These are phyloP conservation scores for Acropternis orthonyx DNA, from an alignment of 2,797 vertebrate genomes.

Conservation along the genomic window DNA sequence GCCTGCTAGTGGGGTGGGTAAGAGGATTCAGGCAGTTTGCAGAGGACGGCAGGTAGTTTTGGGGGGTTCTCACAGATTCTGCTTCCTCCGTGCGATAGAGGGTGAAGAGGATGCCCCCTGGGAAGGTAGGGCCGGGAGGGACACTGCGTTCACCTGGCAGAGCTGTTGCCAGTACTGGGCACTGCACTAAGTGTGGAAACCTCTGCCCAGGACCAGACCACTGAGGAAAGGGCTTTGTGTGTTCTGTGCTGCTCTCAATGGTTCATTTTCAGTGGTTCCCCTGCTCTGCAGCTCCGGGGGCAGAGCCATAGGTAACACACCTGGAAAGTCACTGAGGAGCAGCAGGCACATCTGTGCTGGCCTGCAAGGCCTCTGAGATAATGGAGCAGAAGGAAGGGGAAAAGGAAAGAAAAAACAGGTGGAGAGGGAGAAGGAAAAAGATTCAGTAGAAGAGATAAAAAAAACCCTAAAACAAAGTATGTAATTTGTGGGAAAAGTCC, in stretches of 20 bases:
- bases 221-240: rapidly evolving
- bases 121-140: not conserved
- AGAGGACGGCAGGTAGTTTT: rapidly evolving
- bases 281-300: not conserved
- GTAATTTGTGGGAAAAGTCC: not conserved
- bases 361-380: rapidly evolving
- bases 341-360: rapidly evolving
- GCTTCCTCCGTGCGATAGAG: rapidly evolving
- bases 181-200: rapidly evolving
- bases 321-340: not conserved
- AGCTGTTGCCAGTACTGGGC: rapidly evolving
- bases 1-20: not conserved
- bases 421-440: not conserved
- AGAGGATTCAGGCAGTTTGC: not conserved
- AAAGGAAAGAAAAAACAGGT: not conserved
- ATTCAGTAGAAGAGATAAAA: not conserved
- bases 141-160: rapidly evolving
- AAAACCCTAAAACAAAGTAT: rapidly evolving
- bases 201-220: rapidly evolving
- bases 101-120: not conserved
- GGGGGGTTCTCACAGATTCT: not conserved
- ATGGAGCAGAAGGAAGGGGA: rapidly evolving
- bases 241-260: not conserved
- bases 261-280: too few relatives aligned
- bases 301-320: rapidly evolving